Base-by-base conservation (phyloP, 2,888 invertebrate genomes). In the Melanophora roralis region DNA sequence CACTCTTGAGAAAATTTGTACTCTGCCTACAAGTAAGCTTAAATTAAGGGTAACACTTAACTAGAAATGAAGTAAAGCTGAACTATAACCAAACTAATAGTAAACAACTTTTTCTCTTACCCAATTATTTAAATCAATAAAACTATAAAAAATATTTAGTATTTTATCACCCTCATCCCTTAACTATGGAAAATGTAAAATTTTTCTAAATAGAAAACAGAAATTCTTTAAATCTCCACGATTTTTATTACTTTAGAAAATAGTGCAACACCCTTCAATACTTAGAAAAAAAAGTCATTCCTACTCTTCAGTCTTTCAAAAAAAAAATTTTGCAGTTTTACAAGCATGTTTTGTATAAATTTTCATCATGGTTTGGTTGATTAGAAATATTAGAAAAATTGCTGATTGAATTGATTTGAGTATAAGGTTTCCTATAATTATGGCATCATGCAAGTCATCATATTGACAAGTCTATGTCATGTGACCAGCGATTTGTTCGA, bases 231-330 rank as follows among this genome's bases (percentile, higher is more conserved):
- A 69, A 74, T 64, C 59, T 43, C 51, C 19, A 64, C 51, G 68
- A 78, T 73, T 69, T 73, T 60, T 68, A 74, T 78, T 64, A 64
- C 73, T 69, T 68, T 68, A 1, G 68, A 43, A 78, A 73, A 69
- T 59, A 68, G 51, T 68, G 62, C 55, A 43, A 68, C 64, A 69
- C 12, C 45, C 19, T 64, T 45, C 27, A 36, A 43, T n/a, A n/a
- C 19, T 49, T 49, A 34, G 55, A 38, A 60, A 2, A 12, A 14
- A 23, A 11, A 16, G 53, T 2, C 78, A 57, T 51, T 73, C 73
- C 68, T 38, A 12, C 23, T 36, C 12, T 38, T 69, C 23, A 14
- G 9, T 45, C 16, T 40, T 43, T 8, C 9, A 45, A 34, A 27
- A 27, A 3, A 62, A 9, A 27, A 62, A 34, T 47, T 38, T 8